Evolutionary conservation across 1,140 invertebrate genomes (phyloP).

Genomic region (Cephus cinctus): DNA sequence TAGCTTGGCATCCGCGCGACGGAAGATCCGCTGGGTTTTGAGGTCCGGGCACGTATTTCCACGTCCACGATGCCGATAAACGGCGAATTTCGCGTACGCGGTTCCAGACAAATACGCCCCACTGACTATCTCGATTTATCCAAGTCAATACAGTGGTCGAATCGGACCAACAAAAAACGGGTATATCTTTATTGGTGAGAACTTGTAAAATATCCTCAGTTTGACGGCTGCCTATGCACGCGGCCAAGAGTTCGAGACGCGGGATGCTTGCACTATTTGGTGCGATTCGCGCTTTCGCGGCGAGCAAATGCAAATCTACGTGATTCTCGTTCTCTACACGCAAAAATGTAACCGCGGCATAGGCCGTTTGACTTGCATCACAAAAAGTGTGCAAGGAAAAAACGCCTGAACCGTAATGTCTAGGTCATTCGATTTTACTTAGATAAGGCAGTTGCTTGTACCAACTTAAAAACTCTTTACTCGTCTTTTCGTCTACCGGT

Average conservation of each 20-base stretch:
- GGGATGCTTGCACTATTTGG: constrained; percentile 12
- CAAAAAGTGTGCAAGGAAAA: constrained; percentile 32
- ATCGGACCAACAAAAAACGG: background rate
- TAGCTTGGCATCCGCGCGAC: constrained; percentile 32
- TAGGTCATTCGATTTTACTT: constrained; percentile 24
- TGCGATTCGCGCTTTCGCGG: constrained; percentile 6
- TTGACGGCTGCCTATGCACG: constrained; percentile 10
- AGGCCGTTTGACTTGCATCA: constrained; percentile 37
- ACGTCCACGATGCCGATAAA: constrained; percentile 4
- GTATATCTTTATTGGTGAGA: background rate
- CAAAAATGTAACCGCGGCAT: constrained; percentile 36
- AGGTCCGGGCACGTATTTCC: constrained; percentile 23
- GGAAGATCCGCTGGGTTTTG: constrained; percentile 29
- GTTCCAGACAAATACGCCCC: background rate
- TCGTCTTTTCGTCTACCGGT: constrained; percentile 11
- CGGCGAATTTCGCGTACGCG: background rate
- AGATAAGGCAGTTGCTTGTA: constrained; percentile 15
- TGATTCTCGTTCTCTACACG: constrained; percentile 17
- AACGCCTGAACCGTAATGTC: constrained; percentile 18
- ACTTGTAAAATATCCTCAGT: background rate
- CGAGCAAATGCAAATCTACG: constrained; percentile 7
- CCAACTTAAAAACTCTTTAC: constrained; percentile 22
- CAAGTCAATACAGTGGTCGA: background rate
- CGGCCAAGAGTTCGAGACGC: constrained; percentile 21
- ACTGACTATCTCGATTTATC: background rate